Conservation (phyloP, 2,888 invertebrate genomes). For the Brassicogethes aeneus region DNA sequence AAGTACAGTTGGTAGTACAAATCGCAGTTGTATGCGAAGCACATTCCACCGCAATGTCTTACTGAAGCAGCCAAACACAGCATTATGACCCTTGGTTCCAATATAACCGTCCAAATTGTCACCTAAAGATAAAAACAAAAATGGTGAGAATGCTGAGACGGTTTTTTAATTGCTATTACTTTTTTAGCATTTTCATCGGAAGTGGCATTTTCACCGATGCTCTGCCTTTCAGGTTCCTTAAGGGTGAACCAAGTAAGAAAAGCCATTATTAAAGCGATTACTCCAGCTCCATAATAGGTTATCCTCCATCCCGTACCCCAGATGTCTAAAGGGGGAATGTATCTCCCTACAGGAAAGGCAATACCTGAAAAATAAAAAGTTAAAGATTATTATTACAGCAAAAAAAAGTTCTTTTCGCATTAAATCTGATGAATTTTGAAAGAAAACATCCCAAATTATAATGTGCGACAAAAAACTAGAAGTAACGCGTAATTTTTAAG, state of each 20-base stretch:
- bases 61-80: constrained; percentile 81
- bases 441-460: too few species aligned
- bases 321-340: constrained; percentile 64
- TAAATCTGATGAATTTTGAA: too few species aligned
- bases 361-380: constrained; percentile 37
- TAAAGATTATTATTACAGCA: too few species aligned
- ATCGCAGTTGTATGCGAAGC: constrained; percentile 86
- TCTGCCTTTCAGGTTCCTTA: constrained; percentile 65
- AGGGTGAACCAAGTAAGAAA: constrained; percentile 65
- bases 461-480: too few species aligned
- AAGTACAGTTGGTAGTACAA: constrained; percentile 81
- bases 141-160: constrained; percentile 21
- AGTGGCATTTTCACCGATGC: constrained; percentile 55
- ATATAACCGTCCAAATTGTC: constrained; percentile 66
- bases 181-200: constrained; percentile 34
- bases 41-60: constrained; percentile 83
- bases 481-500: too few species aligned
- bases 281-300: constrained; percentile 72
- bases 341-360: constrained; percentile 85
- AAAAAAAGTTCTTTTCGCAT: too few species aligned
- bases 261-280: constrained; percentile 64
- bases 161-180: neutral
- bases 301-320: constrained; percentile 77
- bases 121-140: constrained; percentile 37
- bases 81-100: constrained; percentile 69